Evolutionary conservation across 2,888 invertebrate genomes (phyloP).

Genomic region (Fabriciana adippe): DNA sequence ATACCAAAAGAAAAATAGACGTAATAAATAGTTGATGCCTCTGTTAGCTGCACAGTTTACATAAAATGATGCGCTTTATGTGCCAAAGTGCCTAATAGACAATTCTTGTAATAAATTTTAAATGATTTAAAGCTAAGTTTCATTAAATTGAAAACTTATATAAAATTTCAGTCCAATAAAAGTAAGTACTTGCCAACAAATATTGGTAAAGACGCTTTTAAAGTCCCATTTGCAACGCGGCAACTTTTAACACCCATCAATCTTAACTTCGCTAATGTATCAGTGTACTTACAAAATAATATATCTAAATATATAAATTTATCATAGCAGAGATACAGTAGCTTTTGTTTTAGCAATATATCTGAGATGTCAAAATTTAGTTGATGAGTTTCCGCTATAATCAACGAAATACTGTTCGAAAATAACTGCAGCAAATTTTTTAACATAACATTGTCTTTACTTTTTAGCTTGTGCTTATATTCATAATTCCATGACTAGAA

Average conservation of each 20-base stretch:
- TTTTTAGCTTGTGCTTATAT: no score
- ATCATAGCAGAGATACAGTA: no score
- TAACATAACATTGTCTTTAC: no score
- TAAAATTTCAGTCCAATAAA: conserved; percentile 9
- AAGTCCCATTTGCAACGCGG: conserved; percentile 22
- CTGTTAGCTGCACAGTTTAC: background rate
- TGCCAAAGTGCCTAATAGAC: no score
- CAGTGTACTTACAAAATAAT: conserved; percentile 7
- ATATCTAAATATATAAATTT: background rate
- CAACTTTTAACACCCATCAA: conserved; percentile 28
- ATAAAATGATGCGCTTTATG: background rate
- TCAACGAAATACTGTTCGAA: no score
- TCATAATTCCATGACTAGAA: no score
- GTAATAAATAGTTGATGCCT: background rate
- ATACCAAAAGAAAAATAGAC: background rate
- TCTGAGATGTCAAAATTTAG: no score
- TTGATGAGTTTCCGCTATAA: no score
- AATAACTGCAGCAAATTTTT: no score
- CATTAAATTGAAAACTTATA: background rate
- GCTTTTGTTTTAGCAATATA: no score
- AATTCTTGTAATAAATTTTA: no score
- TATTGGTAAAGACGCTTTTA: conserved; percentile 22
- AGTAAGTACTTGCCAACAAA: conserved; percentile 11
- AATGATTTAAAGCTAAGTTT: background rate
- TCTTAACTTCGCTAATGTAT: conserved; percentile 27